Evolutionary conservation across 2,888 invertebrate genomes (phyloP).

Genomic region (Autographa pulchrina): DNA sequence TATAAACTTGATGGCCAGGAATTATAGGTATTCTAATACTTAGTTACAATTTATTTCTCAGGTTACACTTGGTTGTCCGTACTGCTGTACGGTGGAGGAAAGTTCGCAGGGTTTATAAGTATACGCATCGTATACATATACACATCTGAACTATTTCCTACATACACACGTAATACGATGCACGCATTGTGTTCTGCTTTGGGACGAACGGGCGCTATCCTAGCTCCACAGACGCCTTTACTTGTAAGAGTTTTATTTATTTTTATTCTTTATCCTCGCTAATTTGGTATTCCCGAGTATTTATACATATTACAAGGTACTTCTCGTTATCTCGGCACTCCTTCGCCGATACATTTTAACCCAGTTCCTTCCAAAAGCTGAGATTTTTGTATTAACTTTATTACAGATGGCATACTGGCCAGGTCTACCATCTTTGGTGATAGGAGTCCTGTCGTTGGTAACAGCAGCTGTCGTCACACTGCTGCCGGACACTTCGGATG

Average conservation of each 20-base stretch:
- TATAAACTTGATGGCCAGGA: too few relatives aligned
- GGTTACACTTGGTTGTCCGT: conserved; percentile 38
- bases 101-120: neutral
- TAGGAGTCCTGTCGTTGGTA: conserved; percentile 75
- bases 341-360: too few relatives aligned
- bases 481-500: conserved; percentile 79
- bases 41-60: conserved; percentile 7
- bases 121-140: conserved; percentile 58
- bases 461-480: conserved; percentile 75
- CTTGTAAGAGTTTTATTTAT: conserved; percentile 56
- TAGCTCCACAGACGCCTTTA: conserved; percentile 71
- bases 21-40: too few relatives aligned
- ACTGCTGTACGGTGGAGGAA: neutral
- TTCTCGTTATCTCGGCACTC: too few relatives aligned
- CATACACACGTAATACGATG: conserved; percentile 65
- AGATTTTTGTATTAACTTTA: neutral
- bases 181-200: conserved; percentile 66
- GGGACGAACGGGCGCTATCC: conserved; percentile 63
- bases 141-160: conserved; percentile 68
- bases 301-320: too few relatives aligned
- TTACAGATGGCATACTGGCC: conserved; percentile 75
- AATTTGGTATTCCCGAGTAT: too few relatives aligned
- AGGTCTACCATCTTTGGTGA: conserved; percentile 77
- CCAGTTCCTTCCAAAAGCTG: too few relatives aligned
- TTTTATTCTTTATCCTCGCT: too few relatives aligned